Conservation (phyloP, 2,797 vertebrate species). For the Sebastes steindachneri region DNA sequence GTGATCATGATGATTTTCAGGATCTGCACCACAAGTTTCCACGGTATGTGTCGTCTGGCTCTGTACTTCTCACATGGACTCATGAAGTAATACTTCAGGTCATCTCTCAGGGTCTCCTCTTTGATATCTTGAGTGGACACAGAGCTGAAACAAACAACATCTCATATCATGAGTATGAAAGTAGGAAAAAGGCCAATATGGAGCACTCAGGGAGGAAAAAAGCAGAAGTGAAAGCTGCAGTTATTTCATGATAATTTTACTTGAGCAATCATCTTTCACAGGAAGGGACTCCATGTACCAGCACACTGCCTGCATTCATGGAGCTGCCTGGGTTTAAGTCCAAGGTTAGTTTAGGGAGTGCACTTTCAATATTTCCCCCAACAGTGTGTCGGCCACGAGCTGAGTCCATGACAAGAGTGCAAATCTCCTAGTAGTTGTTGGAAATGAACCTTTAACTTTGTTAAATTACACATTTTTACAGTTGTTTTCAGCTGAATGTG, state of each 20-base stretch:
- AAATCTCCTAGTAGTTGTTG: background rate
- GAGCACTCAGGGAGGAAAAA: background rate
- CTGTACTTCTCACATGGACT: conserved; percentile 97
- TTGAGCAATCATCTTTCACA: conserved; percentile 21
- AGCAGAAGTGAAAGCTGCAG: conserved; percentile 57
- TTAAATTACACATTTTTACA: background rate
- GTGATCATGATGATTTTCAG: conserved; percentile 98
- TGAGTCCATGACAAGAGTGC: background rate
- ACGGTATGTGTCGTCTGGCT: conserved; percentile 89
- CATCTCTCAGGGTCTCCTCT: conserved; percentile 85
- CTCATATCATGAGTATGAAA: background rate
- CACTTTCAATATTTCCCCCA: conserved; percentile 43
- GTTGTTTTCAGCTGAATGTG: background rate
- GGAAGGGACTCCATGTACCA: conserved; percentile 37
- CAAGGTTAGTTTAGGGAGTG: conserved; percentile 62
- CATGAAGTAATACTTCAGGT: conserved; percentile 97
- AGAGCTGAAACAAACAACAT: conserved; percentile 61
- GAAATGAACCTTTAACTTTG: background rate
- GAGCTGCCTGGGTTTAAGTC: conserved; percentile 63
- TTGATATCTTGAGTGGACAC: conserved; percentile 72
- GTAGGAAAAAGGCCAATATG: too few species aligned
- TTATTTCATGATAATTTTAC: background rate
- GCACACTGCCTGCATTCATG: conserved; percentile 64
- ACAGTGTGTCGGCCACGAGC: background rate
- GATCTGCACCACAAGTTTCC: conserved; percentile 96